Conservation (phyloP, 1,140 invertebrate species). For the Drosophila miranda region DNA sequence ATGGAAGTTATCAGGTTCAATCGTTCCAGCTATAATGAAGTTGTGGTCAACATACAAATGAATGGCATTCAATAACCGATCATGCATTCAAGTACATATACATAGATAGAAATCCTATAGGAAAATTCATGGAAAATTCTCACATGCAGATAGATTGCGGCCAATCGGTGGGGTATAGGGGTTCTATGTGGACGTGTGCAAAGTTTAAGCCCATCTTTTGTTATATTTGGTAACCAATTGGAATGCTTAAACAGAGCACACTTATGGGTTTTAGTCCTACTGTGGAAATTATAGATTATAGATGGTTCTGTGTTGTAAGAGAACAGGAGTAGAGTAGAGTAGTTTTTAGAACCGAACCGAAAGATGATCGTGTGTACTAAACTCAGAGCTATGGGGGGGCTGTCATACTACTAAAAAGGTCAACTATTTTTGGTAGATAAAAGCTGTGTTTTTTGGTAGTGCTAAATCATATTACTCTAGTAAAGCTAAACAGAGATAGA, state of each 20-base stretch:
- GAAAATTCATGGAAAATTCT: slow-evolving; percentile 25
- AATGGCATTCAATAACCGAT: slow-evolving; percentile 70
- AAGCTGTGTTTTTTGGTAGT: slow-evolving; percentile 38
- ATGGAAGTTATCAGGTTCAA: background rate
- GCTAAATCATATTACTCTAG: slow-evolving; percentile 55
- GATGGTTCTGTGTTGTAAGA: background rate
- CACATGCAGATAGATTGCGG: slow-evolving; percentile 45
- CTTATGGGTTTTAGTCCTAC: too few relatives aligned
- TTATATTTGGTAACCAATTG: slow-evolving; percentile 42
- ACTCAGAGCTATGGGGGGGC: slow-evolving; percentile 41
- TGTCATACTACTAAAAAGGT: slow-evolving; percentile 37
- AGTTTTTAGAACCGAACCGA: slow-evolving; percentile 57
- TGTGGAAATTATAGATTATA: too few relatives aligned
- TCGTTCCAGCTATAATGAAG: slow-evolving; percentile 60
- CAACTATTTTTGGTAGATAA: slow-evolving; percentile 30
- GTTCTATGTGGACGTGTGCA: too few relatives aligned
- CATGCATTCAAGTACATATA: slow-evolving; percentile 65
- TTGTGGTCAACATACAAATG: slow-evolving; percentile 66
- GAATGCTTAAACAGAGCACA: background rate
- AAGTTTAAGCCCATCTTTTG: background rate
- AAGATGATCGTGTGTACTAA: slow-evolving; percentile 60
- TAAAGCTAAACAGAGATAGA: slow-evolving; percentile 43
- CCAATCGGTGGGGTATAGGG: too few relatives aligned
- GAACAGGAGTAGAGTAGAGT: background rate
- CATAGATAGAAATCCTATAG: slow-evolving; percentile 55